Base-by-base conservation (phyloP, 2,888 invertebrate species). In the Trypoxylon attenuatum region DNA sequence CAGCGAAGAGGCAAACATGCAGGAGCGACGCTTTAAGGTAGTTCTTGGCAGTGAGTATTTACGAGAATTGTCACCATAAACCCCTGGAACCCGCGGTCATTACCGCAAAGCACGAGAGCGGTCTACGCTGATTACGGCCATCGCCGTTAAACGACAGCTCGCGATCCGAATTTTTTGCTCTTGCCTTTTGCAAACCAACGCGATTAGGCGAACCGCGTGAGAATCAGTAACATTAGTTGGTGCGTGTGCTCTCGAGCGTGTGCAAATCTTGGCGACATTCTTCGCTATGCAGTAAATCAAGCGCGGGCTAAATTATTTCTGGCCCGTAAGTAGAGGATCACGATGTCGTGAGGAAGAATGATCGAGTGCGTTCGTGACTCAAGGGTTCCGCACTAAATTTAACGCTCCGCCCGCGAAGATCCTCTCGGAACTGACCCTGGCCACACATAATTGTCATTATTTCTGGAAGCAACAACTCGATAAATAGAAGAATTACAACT, bases 311-410 rank as follows among this genome's bases (percentile, higher is more conserved):
- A 65, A 52, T 57, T 67, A 71, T 67, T 62, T 66, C 39, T 54
- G 68, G 60, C 51, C 52, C 5, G 29, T 51, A 5, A 45, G 27
- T 43, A 38, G 23, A 15, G 39, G 41, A 65, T 56, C 56, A 41
- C 22, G 38, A 23, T 33, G 57, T 56, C 55, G 58, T 38, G 57
- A n/a, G 18, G 13, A 19, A 22, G 38, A 23, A 67, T 64, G 67
- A 61, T 68, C 47, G 47, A 68, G 62, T 33, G 59, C 62, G 41
- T 46, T 19, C 45, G 42, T 27, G 42, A 29, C 57, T 46, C 21
- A 23, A 50, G 59, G 52, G 39, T 60, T 21, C 27, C 27, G 47
- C 41, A 58, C 55, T 76, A 72, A 68, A 75, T 72, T 69, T 72
- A 72, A 57, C 67, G 58, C 5, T 46, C n/a, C 56, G 41, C 0